phyloP scores from a whole-genome alignment of 2,888 invertebrate species.

The Drosophila barbarae region DNA sequence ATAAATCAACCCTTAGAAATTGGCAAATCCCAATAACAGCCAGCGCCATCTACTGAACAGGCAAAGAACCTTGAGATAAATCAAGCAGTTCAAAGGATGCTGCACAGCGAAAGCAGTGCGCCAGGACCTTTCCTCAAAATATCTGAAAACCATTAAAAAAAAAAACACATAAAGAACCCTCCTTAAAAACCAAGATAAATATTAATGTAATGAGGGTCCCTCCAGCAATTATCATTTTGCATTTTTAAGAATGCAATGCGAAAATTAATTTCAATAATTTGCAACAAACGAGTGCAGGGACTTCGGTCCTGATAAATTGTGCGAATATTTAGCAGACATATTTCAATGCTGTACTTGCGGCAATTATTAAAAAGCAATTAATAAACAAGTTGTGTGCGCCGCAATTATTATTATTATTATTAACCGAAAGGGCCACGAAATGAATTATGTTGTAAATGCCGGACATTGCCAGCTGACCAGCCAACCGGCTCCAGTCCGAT shows the following conservation, averaged over 20 bases:
- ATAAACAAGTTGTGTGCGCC: constrained; percentile 53
- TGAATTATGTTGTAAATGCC: constrained; percentile 76
- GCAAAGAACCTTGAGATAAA: constrained; percentile 31
- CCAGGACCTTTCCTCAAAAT: constrained; percentile 1
- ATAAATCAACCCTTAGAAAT: constrained; percentile 24
- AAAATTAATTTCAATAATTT: constrained; percentile 66
- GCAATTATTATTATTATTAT: constrained; percentile 48
- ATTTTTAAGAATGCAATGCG: constrained; percentile 47
- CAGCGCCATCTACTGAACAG: constrained; percentile 57
- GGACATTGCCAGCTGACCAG: constrained; percentile 51
- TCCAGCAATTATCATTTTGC: constrained; percentile 44
- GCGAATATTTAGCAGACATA: constrained; percentile 49
- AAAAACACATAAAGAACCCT: constrained; percentile 4
- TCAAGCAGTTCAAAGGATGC: constrained; percentile 64
- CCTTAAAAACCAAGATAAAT: constrained; percentile 18
- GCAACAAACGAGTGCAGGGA: constrained; percentile 42
- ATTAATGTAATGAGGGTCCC: constrained; percentile 3
- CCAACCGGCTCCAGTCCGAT: constrained; percentile 11
- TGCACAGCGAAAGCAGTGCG: constrained; percentile 51
- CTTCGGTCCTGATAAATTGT: constrained; percentile 35
- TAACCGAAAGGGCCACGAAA: constrained; percentile 38
- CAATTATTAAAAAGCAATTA: constrained; percentile 74
- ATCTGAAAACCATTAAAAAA: background rate
- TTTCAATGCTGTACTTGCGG: constrained; percentile 31
- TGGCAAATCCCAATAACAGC: background rate